Conservation (phyloP, 2,888 invertebrate genomes). For the Metacarcinus magister region DNA sequence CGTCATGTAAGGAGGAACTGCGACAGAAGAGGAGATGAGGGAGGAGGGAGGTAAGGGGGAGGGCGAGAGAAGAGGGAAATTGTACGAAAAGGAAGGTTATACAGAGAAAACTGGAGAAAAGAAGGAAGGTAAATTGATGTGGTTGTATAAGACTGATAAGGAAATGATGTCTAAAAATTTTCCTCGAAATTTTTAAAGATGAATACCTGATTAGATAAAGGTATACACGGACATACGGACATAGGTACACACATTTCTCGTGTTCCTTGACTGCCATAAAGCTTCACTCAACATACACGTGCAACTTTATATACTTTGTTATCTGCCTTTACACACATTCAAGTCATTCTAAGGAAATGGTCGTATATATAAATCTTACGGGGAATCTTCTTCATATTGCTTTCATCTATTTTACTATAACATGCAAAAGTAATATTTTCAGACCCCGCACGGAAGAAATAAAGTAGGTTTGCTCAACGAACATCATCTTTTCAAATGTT, state of each 20-base stretch:
- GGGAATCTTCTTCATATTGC: neutral
- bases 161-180: neutral
- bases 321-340: neutral
- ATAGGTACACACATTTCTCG: neutral
- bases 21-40: neutral
- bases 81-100: neutral
- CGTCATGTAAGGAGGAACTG: conserved; percentile 32
- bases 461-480: neutral
- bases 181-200: neutral
- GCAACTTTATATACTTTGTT: neutral
- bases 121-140: neutral
- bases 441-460: neutral
- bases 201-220: neutral
- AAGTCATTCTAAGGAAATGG: neutral
- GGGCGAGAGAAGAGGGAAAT: too few relatives aligned
- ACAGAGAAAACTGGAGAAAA: neutral
- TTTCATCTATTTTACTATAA: neutral
- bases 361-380: neutral
- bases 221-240: neutral
- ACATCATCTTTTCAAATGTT: neutral
- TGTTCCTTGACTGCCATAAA: neutral
- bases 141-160: neutral
- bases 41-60: neutral
- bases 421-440: neutral
- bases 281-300: neutral